Evolutionary conservation across 2,113 vertebrate genomes (phyloP), one percentile per base, ranked within the genome.

Genomic region (Chaetorhynchus papuensis): DNA sequence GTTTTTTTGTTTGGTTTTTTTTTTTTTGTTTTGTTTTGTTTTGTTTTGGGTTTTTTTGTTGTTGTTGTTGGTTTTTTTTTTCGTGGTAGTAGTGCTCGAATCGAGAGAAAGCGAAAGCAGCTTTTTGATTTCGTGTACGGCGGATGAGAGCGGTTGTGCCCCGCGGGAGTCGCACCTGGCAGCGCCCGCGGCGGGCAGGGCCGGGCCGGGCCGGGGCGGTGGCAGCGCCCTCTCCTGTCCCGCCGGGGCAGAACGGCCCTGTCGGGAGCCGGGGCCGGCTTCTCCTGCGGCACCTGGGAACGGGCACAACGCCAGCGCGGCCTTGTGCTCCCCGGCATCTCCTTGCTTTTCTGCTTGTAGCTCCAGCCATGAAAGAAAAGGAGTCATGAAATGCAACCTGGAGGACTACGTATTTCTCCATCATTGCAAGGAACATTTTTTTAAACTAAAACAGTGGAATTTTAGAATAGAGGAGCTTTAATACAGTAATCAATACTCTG

Each of bases 171-270:
- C 49, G 49, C 31, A 4, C n/a, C 52, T 7, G 23, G 52, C 39
- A 30, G 68, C 35, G 71, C 12, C 9, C 13, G 8, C 12, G 9
- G 31, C 8, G 1, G 49, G 57, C 26, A 24, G 80, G 20, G 54
- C 53, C 7, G 47, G 24, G 42, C n/a, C 9, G 59, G 76, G 44
- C 39, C 0, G 20, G 39, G 35, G 24, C 35, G 17, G 13, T 68
- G 66, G 71, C 18, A 71, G 89, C 84, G 94, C 93, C 89, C 93
- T 94, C 93, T 93, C 6, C 81, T 59, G 96, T 61, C 39, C 47
- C 3, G 3, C 49, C 35, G 17, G 31, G 52, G n/a, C 3, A 59
- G 13, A 21, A 4, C 72, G 5, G 61, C 66, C 20, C 10, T 8
- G 47, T 1, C 47, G 26, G 23, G 16, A 5, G 41, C 8, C 13